Evolutionary conservation across 2,797 vertebrate species (phyloP).

Genomic region (Tokudaia muenninki): DNA sequence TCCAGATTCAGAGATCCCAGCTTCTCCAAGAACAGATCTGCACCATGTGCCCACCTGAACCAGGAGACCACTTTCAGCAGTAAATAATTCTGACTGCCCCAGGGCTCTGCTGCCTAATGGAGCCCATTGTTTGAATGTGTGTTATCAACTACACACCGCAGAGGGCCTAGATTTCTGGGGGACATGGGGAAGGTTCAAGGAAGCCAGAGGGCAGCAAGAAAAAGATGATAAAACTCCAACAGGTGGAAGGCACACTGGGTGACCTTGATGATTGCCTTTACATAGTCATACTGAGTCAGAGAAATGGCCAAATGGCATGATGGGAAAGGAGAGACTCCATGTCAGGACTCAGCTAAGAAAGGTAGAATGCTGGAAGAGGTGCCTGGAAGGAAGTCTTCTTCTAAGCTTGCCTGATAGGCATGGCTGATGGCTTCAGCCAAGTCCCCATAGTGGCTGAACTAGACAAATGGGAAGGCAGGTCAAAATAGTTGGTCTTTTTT

Average conservation of each 20-base stretch:
- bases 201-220: neutral
- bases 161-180: neutral
- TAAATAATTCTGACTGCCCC: neutral
- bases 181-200: neutral
- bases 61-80: neutral
- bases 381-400: neutral
- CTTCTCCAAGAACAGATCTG: neutral
- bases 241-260: neutral
- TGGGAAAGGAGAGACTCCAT: neutral
- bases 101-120: neutral
- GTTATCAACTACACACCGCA: neutral
- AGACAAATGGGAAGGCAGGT: neutral
- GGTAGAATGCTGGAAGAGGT: neutral
- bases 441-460: neutral
- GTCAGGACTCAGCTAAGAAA: neutral
- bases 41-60: neutral
- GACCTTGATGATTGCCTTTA: neutral
- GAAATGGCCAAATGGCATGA: neutral
- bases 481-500: neutral
- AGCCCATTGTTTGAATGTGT: neutral
- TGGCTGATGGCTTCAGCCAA: fast-evolving
- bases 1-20: neutral
- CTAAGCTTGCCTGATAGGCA: neutral
- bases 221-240: neutral
- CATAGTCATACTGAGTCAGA: neutral